phyloP scores from a whole-genome alignment of 2,888 invertebrate genomes.

The Xiphydria camelus region DNA sequence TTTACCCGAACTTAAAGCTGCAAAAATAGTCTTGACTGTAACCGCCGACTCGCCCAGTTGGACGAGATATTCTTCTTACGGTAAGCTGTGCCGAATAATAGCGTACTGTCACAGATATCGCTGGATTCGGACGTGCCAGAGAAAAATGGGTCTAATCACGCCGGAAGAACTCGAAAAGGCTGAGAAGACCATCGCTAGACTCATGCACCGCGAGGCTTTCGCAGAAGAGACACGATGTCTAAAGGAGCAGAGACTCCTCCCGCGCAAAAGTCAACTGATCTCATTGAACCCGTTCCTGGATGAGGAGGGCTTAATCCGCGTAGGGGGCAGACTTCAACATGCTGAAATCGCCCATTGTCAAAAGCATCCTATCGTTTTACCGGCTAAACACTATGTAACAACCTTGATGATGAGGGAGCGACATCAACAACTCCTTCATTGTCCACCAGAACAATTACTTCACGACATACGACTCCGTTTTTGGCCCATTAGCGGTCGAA shows the following conservation, averaged over 20 bases:
- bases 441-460: slow-evolving; percentile 8
- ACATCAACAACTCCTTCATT: slow-evolving; percentile 7
- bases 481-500: slow-evolving; percentile 12
- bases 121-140: background rate
- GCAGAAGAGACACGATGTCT: background rate
- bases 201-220: slow-evolving; percentile 7
- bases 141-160: background rate
- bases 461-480: slow-evolving; percentile 6
- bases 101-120: slow-evolving; percentile 13
- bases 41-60: background rate
- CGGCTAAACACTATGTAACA: slow-evolving; percentile 7
- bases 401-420: slow-evolving; percentile 6
- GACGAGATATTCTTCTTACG: slow-evolving; percentile 11
- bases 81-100: slow-evolving; percentile 3
- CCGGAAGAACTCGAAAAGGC: slow-evolving; percentile 3
- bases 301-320: slow-evolving; percentile 2
- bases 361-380: slow-evolving; percentile 10
- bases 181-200: background rate
- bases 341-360: background rate
- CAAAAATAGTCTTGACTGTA: background rate
- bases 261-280: slow-evolving; percentile 1
- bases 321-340: slow-evolving; percentile 9
- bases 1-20: background rate
- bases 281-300: slow-evolving; percentile 9
- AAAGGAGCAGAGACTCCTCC: background rate